These are phyloP conservation scores for Oopsacas minuta DNA, from an alignment of 37 sponge, comb jelly and placozoan species.

Conservation along the genomic window DNA sequence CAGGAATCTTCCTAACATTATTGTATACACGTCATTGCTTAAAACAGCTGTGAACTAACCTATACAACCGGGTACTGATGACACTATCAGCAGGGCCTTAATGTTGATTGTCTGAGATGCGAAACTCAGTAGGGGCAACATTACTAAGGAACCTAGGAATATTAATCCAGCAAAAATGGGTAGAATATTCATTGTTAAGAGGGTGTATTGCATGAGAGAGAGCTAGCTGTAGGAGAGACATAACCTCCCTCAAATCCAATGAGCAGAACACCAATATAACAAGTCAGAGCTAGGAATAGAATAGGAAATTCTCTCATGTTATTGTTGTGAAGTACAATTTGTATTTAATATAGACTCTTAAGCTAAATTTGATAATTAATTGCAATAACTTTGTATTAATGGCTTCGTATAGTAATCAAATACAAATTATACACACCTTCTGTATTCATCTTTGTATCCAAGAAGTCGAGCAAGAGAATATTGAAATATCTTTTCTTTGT, in stretches of 20 bases:
- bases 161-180: background rate
- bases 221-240: background rate
- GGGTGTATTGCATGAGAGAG: background rate
- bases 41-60: background rate
- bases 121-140: background rate
- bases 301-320: background rate
- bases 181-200: background rate
- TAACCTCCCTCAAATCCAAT: background rate
- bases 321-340: no score
- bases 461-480: no score
- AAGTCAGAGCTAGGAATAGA: background rate
- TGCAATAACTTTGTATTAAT: no score
- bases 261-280: background rate
- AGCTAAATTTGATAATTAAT: no score
- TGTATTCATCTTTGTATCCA: no score
- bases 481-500: no score
- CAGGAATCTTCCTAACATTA: background rate
- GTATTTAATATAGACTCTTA: no score
- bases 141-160: background rate
- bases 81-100: background rate
- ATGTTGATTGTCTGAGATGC: background rate
- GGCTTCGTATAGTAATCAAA: no score
- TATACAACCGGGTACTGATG: background rate
- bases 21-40: background rate
- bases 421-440: no score